These are phyloP conservation scores for Caloenas nicobarica DNA, from an alignment of 2,113 vertebrate genomes.

Conservation along the genomic window DNA sequence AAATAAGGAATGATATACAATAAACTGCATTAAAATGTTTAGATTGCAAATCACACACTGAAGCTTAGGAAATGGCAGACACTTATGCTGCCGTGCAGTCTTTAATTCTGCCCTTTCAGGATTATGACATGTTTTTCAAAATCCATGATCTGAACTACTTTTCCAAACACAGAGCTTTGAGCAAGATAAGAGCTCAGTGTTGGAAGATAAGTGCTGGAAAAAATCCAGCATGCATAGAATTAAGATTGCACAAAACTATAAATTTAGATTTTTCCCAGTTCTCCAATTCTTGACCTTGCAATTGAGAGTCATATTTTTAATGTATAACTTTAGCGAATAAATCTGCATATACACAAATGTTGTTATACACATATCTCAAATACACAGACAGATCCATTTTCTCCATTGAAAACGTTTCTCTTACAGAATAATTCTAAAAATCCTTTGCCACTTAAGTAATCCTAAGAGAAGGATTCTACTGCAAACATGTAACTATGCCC, in stretches of 20 bases:
- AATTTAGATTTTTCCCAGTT: conserved; percentile 29
- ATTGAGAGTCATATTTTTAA: not conserved
- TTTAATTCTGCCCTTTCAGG: not conserved
- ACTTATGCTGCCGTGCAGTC: not conserved
- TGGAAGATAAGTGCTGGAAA: conserved; percentile 2
- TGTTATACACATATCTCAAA: not conserved
- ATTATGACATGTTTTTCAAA: not conserved
- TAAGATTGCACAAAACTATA: not conserved
- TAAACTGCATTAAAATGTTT: not conserved
- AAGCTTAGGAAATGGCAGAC: not conserved
- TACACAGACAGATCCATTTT: not conserved
- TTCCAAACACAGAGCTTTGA: not conserved
- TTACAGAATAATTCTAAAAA: not conserved
- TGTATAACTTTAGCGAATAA: not conserved
- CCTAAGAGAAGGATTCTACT: not conserved
- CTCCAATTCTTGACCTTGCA: conserved; percentile 7
- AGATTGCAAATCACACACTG: not conserved
- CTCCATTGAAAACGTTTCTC: not conserved
- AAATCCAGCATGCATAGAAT: conserved; percentile 10
- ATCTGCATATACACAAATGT: not conserved
- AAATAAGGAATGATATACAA: not conserved
- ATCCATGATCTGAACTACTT: not conserved
- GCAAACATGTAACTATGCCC: not conserved
- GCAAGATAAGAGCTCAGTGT: not conserved
- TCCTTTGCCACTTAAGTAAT: not conserved